Percentiles rank a stretch among this genome's conserved stretches.
Evolutionary conservation across 2,797 vertebrate species (phyloP).

Genomic region (Propithecus perrieri): DNA sequence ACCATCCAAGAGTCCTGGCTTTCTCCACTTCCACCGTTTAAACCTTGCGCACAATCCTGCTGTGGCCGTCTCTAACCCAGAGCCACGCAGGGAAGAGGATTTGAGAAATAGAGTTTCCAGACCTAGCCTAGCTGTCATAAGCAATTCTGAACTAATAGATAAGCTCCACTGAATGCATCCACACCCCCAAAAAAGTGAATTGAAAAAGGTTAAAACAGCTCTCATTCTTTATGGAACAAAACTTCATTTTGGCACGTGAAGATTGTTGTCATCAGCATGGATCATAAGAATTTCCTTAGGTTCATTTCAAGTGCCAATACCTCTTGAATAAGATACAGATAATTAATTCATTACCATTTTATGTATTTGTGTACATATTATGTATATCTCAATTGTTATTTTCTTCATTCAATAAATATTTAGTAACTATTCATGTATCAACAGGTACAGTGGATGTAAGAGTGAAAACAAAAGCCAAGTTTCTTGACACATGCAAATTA

Average conservation of each 20-base stretch:
- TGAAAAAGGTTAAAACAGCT: not conserved
- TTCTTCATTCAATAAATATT: not conserved
- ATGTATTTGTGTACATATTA: not conserved
- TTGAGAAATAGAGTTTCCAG: not conserved
- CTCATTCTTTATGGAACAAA: not conserved
- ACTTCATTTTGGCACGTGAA: not conserved
- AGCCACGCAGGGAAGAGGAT: not conserved
- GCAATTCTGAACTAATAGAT: not conserved
- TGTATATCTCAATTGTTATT: not conserved
- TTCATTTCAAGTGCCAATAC: not conserved
- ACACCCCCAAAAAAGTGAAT: not conserved
- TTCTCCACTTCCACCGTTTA: not conserved
- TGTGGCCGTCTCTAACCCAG: not conserved
- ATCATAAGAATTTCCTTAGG: not conserved
- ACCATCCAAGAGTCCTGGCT: not conserved
- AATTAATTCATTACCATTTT: not conserved
- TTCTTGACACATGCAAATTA: not conserved
- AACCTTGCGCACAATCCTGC: not conserved
- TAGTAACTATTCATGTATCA: not conserved
- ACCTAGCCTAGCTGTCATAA: not conserved
- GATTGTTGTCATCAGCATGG: not conserved
- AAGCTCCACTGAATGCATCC: not conserved
- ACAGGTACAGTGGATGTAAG: not conserved
- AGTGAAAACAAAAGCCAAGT: not conserved
- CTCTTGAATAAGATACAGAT: not conserved